phyloP scores from a whole-genome alignment of 2,888 invertebrate species.

The Orthosia gracilis region DNA sequence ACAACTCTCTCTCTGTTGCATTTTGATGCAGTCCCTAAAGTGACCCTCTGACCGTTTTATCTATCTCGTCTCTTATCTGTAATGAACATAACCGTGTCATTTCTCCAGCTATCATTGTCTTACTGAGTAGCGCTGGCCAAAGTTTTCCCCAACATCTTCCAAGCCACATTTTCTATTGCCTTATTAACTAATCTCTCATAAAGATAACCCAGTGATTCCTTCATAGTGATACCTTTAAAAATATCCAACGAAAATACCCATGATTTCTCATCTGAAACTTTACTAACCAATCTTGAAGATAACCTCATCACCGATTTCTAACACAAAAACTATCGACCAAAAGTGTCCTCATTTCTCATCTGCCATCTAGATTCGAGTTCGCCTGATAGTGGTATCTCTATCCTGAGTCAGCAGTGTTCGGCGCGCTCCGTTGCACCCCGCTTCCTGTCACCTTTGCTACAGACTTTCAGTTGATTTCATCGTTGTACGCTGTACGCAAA shows the following conservation, averaged over 20 bases:
- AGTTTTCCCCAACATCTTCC: neutral
- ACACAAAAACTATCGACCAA: neutral
- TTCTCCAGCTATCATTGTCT: neutral
- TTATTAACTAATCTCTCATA: neutral
- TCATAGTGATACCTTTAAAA: no score
- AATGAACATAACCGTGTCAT: no score
- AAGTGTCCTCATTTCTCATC: neutral
- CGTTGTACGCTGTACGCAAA: slow-evolving; percentile 84
- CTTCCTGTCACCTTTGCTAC: slow-evolving; percentile 90
- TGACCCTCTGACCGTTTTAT: no score
- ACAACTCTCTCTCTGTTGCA: no score
- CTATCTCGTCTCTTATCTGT: no score
- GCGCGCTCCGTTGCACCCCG: slow-evolving; percentile 85
- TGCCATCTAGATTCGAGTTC: slow-evolving; percentile 69
- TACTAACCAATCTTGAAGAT: neutral
- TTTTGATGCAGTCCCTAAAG: no score
- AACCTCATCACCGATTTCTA: neutral
- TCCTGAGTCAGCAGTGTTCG: slow-evolving; percentile 86
- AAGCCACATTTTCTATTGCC: neutral
- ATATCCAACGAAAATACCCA: no score
- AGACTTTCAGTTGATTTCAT: slow-evolving; percentile 89
- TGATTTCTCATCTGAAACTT: no score
- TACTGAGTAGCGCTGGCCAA: neutral
- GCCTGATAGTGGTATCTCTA: slow-evolving; percentile 71
- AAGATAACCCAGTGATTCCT: neutral